Conservation (phyloP, 1,140 invertebrate species). For the Cherax quadricarinatus region DNA sequence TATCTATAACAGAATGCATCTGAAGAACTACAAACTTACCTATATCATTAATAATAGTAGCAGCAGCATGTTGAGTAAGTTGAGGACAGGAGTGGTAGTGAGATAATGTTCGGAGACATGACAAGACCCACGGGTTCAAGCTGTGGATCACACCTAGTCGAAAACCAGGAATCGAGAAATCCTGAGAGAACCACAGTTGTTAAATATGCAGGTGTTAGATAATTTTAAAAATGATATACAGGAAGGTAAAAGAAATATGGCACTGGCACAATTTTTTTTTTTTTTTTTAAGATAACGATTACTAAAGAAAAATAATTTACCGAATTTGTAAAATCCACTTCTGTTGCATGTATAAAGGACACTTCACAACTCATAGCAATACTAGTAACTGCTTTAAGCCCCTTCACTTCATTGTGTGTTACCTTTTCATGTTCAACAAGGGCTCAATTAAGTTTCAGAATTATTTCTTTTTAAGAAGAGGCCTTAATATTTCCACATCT, state of each 20-base stretch:
- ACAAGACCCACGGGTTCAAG: constrained; percentile 24
- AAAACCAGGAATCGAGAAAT: constrained; percentile 38
- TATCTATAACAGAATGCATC: background rate
- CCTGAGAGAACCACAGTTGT: background rate
- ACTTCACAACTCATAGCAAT: too few species aligned
- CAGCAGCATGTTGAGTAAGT: constrained; percentile 29
- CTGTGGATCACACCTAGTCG: constrained; percentile 26
- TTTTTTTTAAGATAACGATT: background rate
- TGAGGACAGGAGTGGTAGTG: constrained; percentile 33
- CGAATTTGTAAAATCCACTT: too few species aligned
- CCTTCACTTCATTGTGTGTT: too few species aligned
- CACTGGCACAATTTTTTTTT: background rate
- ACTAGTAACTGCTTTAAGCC: too few species aligned
- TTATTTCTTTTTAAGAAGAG: too few species aligned
- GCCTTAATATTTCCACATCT: too few species aligned
- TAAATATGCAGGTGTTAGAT: background rate
- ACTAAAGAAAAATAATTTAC: too few species aligned
- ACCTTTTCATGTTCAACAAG: too few species aligned
- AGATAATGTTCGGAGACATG: constrained; percentile 8
- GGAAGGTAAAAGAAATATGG: background rate
- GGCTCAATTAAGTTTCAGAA: too few species aligned
- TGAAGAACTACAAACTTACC: constrained; percentile 8
- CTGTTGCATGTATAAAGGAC: too few species aligned
- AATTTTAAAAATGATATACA: background rate
- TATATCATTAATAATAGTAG: constrained; percentile 20